Evolutionary conservation across 2,797 vertebrate species (phyloP), one percentile per base, ranked within the genome.

Genomic region (Sciaenops ocellatus): DNA sequence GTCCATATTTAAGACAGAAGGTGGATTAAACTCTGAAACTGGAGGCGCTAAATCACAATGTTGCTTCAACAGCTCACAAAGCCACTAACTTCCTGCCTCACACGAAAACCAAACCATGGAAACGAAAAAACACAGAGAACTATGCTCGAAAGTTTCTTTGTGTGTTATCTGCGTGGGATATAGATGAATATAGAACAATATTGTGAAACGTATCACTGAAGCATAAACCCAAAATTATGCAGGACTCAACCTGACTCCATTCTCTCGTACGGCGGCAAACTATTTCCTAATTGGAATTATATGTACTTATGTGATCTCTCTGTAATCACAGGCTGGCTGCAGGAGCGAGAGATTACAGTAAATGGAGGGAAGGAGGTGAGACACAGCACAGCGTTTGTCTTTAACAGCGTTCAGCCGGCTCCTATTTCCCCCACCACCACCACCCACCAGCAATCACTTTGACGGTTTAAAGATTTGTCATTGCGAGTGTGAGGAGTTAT

Each of bases 281-380:
- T 48, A 17, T 79, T 69, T 82, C 63, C 79, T 85, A 85, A 90
- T 78, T 86, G 78, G 74, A 71, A 66, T 82, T 84, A 66, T 47
- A 50, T 42, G 61, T 20, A 15, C 52, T 87, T 57, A 69, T 64
- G 75, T 59, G 61, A 83, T 80, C 60, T 72, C 26, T 30, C 34
- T 18, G 69, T 87, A 79, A 87, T 84, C 34, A 76, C 79, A 86
- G 83, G 83, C 69, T 82, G 52, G 71, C 48, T 73, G 60, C 48
- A 56, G 59, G 26, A 67, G 56, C 1, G 22, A 15, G 42, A 79
- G 74, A 65, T 87, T 82, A 76, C 6, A 76, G 63, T 34, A 86
- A 77, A 50, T 26, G 48, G 22, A 73, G 61, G 6, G 57, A 44
- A 71, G 69, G 73, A 30, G 47, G 42, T 60, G 44, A 74, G 75